phyloP scores from a whole-genome alignment of 2,797 vertebrate species.

The Dipus sagitta region DNA sequence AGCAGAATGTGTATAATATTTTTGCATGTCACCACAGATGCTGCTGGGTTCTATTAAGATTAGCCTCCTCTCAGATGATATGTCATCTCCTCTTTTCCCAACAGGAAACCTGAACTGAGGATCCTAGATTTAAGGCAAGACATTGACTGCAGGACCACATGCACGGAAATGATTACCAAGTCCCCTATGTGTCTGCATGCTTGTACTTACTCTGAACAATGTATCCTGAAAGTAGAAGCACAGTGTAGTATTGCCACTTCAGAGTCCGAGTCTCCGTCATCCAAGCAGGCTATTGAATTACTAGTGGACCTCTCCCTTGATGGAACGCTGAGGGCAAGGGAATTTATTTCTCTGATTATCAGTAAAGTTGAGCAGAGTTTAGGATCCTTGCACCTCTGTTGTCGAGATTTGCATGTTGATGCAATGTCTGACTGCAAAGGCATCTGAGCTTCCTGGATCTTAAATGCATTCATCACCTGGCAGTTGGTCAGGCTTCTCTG shows the following conservation, averaged over 20 bases:
- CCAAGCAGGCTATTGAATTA: neutral
- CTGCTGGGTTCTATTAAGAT: neutral
- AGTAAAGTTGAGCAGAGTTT: conserved; percentile 38
- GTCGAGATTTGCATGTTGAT: conserved; percentile 32
- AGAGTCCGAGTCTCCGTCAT: neutral
- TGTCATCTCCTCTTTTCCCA: neutral
- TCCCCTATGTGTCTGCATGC: neutral
- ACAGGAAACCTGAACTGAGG: conserved; percentile 32
- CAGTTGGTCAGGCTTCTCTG: neutral
- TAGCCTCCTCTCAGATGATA: neutral
- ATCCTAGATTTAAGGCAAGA: conserved; percentile 47
- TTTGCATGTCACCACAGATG: neutral
- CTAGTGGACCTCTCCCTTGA: conserved; percentile 10
- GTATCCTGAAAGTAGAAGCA: neutral
- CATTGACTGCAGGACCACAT: neutral
- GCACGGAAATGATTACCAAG: neutral
- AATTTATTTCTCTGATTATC: neutral
- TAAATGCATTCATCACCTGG: neutral
- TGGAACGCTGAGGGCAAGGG: neutral
- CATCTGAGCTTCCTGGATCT: conserved; percentile 23
- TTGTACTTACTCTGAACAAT: neutral
- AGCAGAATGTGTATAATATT: too few relatives aligned
- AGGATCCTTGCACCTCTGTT: conserved; percentile 44
- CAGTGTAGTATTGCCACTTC: neutral
- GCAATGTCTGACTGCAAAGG: neutral